Evolutionary conservation across 2,888 invertebrate species (phyloP).

Genomic region (Petrolisthes cinctipes): DNA sequence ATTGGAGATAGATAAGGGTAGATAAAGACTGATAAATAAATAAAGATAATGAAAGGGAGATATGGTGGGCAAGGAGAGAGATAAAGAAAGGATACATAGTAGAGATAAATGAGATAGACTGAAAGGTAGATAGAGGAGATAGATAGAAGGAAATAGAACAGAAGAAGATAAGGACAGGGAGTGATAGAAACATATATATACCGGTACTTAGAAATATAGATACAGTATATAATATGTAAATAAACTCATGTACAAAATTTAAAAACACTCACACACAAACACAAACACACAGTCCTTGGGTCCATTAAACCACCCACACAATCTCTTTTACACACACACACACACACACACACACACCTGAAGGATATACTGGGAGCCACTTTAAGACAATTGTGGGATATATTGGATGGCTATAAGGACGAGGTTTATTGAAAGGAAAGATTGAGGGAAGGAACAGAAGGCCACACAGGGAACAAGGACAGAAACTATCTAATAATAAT

Average conservation of each 20-base stretch:
- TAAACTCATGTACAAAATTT: background rate
- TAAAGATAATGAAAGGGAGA: background rate
- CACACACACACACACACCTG: too few relatives aligned
- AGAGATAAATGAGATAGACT: background rate
- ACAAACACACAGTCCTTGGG: background rate
- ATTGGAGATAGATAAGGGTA: background rate
- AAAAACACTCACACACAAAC: background rate
- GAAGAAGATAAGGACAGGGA: background rate
- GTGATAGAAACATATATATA: background rate
- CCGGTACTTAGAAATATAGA: slow-evolving; percentile 2
- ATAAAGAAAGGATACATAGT: background rate
- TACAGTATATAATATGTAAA: background rate
- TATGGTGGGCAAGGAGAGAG: background rate
- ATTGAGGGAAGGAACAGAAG: background rate
- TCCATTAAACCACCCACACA: too few relatives aligned
- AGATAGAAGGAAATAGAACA: slow-evolving; percentile 9
- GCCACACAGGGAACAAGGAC: background rate
- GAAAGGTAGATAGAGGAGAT: background rate
- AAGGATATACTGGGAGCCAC: too few relatives aligned
- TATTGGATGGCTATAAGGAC: background rate
- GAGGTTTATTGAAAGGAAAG: background rate
- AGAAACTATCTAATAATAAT: too few relatives aligned
- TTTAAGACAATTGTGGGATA: background rate
- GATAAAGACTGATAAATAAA: background rate
- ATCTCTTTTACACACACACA: too few relatives aligned